Evolutionary conservation across 2,113 vertebrate genomes (phyloP), one percentile per base, ranked within the genome.

Genomic region (Prionailurus bengalensis): DNA sequence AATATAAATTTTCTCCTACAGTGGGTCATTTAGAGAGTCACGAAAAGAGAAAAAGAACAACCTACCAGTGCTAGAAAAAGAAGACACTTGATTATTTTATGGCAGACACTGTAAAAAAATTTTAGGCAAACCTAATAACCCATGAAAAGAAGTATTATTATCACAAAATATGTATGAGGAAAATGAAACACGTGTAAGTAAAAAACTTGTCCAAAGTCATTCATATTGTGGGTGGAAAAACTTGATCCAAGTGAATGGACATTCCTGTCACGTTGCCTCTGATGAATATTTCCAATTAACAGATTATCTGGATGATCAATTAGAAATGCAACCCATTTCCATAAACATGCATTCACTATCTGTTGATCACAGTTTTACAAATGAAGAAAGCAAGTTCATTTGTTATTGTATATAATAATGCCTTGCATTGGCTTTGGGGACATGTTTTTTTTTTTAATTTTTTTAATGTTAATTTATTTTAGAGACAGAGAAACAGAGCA

Each of bases 321-420:
- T 90, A 96, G 73, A 92, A 91, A 95, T 42, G 7, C 29, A 58
- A 71, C 51, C 5, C 76, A n/a, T 92, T 89, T 97, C 51, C 31
- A 89, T 81, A 55, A 85, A 89, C 82, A 85, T 83, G 48, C 15
- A 17, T 21, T 92, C 25, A 79, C 13, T 74, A 11, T 55, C 66
- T 82, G 19, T 89, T 70, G 4, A 66, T 85, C 48, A 80, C n/a
- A 89, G 71, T 89, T 70, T 65, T 85, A 61, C 2, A 86, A 71
- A 55, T 31, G 55, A 82, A 91, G 27, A 27, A 86, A 85, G 31
- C 68, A 65, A 81, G 76, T 68, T 94, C 68, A 68, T 55, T 51
- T 84, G 36, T 48, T 61, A 21, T 51, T 51, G 0, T 70, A 33
- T 82, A 42, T 78, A 13, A 27, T 68, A 76, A 74, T 88, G 39